Base-by-base conservation (phyloP, 2,113 vertebrate species). In the Tricholaema leucomelas region DNA sequence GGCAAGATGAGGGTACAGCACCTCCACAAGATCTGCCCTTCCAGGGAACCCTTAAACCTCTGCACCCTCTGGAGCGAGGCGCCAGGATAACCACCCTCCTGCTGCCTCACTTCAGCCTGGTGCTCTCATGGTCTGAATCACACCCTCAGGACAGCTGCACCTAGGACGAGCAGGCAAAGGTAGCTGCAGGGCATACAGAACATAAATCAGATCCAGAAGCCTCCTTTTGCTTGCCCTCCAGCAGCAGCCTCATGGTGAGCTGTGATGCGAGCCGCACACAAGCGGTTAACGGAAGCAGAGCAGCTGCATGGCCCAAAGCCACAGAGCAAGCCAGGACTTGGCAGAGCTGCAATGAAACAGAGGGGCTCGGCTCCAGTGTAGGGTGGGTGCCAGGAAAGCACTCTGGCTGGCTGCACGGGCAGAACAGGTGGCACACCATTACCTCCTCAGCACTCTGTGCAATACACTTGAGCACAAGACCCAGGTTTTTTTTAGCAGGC, bases 231-330 rank as follows among this genome's bases (percentile, higher is more conserved):
- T 42, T 12, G 73, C 56, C 59, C 42, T 30, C 77, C 82, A 56
- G 76, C 64, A 63, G 56, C 52, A 44, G 52, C 40, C 33, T 74
- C 25, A 4, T 0, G 2, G 46, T 28, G 64, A 92, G 4, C n/a
- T 15, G 9, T 0, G 64, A 69, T 40, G 55, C 6, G 59, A 65
- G 63, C 88, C 6, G 2, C 77, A 60, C 46, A 64, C 87, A 69
- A 79, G 93, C 0, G 63, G 91, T 88, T 85, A 95, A 93, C 5
- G 56, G 91, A 95, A 94, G 81, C 87, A 79, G 38, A 95, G 93
- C 95, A 95, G 94, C 95, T 94, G 94, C 80, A 71, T 65, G 87
- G 95, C 95, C 76, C 72, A 20, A 38, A 94, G 94, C 94, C 90
- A 93, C 61, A 71, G 52, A 75, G 79, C 91, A 77, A 93, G 78